Percentiles rank a stretch among this genome's conserved stretches.
Conservation (phyloP, 2,113 vertebrate species). For the Sebastes schlegelii region DNA sequence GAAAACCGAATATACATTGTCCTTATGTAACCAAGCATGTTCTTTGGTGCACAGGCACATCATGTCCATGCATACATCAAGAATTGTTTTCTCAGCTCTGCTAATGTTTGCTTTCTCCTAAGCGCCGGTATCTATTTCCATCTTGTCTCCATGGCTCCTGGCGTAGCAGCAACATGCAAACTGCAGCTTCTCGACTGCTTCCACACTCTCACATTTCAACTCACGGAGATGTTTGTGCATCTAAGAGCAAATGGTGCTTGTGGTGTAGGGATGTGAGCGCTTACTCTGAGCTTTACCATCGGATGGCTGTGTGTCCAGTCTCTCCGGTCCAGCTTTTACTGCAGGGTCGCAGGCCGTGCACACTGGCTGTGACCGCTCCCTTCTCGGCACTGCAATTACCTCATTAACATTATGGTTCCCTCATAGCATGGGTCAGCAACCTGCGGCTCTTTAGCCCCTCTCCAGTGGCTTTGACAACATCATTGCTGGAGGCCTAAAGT, state of each 20-base stretch:
- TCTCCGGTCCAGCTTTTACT: too few relatives aligned
- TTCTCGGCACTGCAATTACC: too few relatives aligned
- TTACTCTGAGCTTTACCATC: too few relatives aligned
- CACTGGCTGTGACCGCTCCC: too few relatives aligned
- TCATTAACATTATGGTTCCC: too few relatives aligned
- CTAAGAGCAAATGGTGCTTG: not conserved
- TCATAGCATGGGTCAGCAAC: too few relatives aligned
- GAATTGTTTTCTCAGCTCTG: slow-evolving; percentile 40
- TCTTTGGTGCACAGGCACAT: not conserved
- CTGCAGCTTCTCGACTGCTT: slow-evolving; percentile 1
- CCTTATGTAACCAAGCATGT: slow-evolving; percentile 41
- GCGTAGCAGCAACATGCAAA: slow-evolving; percentile 33
- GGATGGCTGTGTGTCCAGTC: too few relatives aligned
- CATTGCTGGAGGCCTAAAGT: too few relatives aligned
- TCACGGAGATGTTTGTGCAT: slow-evolving; percentile 14
- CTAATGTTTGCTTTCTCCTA: slow-evolving; percentile 43
- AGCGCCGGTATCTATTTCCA: slow-evolving; percentile 62
- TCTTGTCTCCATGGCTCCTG: slow-evolving; percentile 54
- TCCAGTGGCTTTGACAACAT: too few relatives aligned
- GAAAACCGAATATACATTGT: slow-evolving; percentile 36
- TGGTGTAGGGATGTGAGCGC: too few relatives aligned
- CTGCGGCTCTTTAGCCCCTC: too few relatives aligned
- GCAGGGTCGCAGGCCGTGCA: too few relatives aligned
- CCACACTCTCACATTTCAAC: slow-evolving; percentile 5
- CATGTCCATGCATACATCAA: slow-evolving; percentile 38